Evolutionary conservation across 2,113 vertebrate species (phyloP).

Genomic region (Hippocampus comes): DNA sequence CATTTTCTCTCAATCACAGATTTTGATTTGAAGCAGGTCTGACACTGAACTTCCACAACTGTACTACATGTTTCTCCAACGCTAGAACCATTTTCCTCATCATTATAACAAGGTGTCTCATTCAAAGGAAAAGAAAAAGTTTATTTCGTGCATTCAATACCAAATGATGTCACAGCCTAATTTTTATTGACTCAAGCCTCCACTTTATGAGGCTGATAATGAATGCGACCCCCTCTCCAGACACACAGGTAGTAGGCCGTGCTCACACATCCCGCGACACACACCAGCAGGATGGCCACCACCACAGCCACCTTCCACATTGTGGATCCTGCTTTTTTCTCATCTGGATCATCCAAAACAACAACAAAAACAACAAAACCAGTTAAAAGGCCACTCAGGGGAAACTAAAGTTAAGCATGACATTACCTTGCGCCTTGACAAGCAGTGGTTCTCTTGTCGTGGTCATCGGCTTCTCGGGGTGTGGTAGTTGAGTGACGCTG

Average conservation of each 20-base stretch:
- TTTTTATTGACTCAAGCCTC: slow-evolving; percentile 1
- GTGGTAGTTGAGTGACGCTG: neutral
- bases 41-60: too few species aligned
- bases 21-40: too few species aligned
- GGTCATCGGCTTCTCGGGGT: neutral
- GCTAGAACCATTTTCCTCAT: neutral
- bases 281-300: slow-evolving; percentile 42
- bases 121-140: neutral
- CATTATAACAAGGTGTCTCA: too few species aligned
- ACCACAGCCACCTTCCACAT: slow-evolving; percentile 50
- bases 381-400: neutral
- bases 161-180: neutral
- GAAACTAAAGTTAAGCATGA: neutral
- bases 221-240: slow-evolving; percentile 71
- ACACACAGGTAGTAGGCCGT: slow-evolving; percentile 66
- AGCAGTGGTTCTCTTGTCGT: slow-evolving; percentile 3
- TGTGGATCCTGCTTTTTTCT: neutral
- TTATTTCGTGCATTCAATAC: neutral
- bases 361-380: neutral
- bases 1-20: too few species aligned
- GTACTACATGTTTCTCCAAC: neutral
- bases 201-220: slow-evolving; percentile 56
- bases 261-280: slow-evolving; percentile 38
- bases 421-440: slow-evolving; percentile 32
- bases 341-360: slow-evolving; percentile 12